Base-by-base conservation (phyloP, 2,113 vertebrate genomes). In the Myotis davidii region DNA sequence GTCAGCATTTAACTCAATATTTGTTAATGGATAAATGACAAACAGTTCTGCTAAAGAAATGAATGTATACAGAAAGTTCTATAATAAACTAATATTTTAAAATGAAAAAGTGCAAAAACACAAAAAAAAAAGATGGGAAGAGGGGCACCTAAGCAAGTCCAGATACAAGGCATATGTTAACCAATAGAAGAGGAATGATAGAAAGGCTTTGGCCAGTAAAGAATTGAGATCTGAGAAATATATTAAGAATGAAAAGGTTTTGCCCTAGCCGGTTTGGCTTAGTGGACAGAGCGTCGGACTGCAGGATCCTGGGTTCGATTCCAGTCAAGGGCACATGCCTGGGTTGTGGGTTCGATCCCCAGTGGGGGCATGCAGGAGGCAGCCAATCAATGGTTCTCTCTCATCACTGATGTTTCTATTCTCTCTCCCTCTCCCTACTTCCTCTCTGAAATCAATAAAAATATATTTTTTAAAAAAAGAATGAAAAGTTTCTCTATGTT, bases 21-120 rank as follows among this genome's bases (percentile, higher is more conserved):
- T 78, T 83, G 42, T 29, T 95, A 90, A 89, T 52, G 39, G 88
- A 79, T 45, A 59, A 85, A 17, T 50, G 8, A 77, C 4, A 78
- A 88, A 88, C 0, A 67, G n/a, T 59, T 95, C 37, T 95, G 32
- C 23, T 65, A 72, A 79, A 95, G 21, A 94, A 81, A 93, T 37
- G 48, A 88, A 93, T 48, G 12, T 65, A 81, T 20, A 90, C 0
- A 72, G 11, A 84, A 85, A 88, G 54, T 72, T 90, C 54, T 79
- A 52, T 14, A 18, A 50, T 34, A 95, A 82, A 59, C 20, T 65
- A 13, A n/a, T 37, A 73, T 34, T 93, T 96, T 61, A 92, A 65
- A 85, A 78, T 42, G 27, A 78, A 76, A 78, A 85, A 88, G 32
- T 67, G 9, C 56, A 79, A 90, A 45, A 9, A 70, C n/a, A n/a